Evolutionary conservation across 1,140 invertebrate genomes (phyloP).

Genomic region (Drosophila quadrilineata): DNA sequence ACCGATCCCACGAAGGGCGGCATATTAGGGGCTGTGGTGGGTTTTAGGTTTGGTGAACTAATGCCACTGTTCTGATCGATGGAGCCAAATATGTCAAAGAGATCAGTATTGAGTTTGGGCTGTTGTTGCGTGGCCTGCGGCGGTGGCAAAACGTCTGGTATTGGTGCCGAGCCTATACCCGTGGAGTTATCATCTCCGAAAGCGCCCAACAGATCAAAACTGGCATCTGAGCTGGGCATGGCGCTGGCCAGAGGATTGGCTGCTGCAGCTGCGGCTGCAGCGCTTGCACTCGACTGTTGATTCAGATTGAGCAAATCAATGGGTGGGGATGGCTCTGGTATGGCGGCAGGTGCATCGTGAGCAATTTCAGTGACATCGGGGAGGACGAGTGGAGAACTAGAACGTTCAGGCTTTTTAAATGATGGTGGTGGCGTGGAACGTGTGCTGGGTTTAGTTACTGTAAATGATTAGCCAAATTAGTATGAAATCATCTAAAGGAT

Average conservation of each 20-base stretch:
- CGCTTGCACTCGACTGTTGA: slow-evolving; percentile 52
- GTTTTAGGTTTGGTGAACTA: slow-evolving; percentile 41
- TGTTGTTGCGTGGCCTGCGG: slow-evolving; percentile 36
- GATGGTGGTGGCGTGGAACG: slow-evolving; percentile 19
- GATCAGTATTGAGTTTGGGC: slow-evolving; percentile 59
- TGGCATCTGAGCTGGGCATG: slow-evolving; percentile 81
- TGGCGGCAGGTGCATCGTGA: slow-evolving; percentile 44
- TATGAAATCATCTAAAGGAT: not conserved
- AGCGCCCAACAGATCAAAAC: slow-evolving; percentile 85
- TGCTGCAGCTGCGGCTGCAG: slow-evolving; percentile 26
- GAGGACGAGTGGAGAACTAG: slow-evolving; percentile 59
- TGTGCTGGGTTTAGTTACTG: slow-evolving; percentile 70
- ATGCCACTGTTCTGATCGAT: slow-evolving; percentile 44
- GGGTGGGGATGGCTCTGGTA: slow-evolving; percentile 70
- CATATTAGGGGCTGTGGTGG: slow-evolving; percentile 12
- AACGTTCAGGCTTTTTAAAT: slow-evolving; percentile 25
- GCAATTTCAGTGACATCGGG: slow-evolving; percentile 74
- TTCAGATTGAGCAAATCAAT: slow-evolving; percentile 83
- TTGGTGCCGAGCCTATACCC: slow-evolving; percentile 65
- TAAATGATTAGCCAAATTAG: not conserved
- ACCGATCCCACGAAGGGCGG: slow-evolving; percentile 54
- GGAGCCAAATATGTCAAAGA: slow-evolving; percentile 77
- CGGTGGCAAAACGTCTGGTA: slow-evolving; percentile 69
- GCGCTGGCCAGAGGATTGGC: slow-evolving; percentile 64
- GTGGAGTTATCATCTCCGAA: slow-evolving; percentile 81